phyloP scores from a whole-genome alignment of 2,888 invertebrate genomes.

The Epistrophella euchroma region DNA sequence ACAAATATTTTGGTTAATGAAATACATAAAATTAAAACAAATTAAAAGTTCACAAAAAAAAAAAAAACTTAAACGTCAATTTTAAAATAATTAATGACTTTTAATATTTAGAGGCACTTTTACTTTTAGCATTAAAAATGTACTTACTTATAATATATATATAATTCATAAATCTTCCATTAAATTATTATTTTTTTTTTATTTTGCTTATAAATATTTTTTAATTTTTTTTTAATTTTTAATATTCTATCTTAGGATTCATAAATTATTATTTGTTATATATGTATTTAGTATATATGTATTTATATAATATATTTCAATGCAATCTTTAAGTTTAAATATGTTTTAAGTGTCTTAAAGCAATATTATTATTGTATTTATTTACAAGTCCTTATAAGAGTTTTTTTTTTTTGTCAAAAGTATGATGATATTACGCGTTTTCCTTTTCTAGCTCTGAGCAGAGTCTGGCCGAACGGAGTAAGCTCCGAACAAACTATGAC shows the following conservation, averaged over 20 bases:
- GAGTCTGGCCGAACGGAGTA: too few relatives aligned
- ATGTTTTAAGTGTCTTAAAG: slow-evolving; percentile 62
- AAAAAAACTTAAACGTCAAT: slow-evolving; percentile 12
- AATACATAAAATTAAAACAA: slow-evolving; percentile 17
- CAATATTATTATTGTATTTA: slow-evolving; percentile 59
- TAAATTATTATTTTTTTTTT: slow-evolving; percentile 53
- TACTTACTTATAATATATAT: too few relatives aligned
- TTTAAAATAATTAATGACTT: slow-evolving; percentile 47
- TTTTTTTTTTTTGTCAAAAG: slow-evolving; percentile 27
- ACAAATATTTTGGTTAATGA: slow-evolving; percentile 23
- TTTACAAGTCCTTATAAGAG: slow-evolving; percentile 60
- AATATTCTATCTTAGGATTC: slow-evolving; percentile 64
- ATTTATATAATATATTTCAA: slow-evolving; percentile 46
- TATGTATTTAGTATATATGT: slow-evolving; percentile 36
- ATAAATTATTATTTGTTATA: slow-evolving; percentile 45
- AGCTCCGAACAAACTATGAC: too few relatives aligned
- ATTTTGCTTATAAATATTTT: slow-evolving; percentile 62
- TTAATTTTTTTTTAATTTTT: slow-evolving; percentile 29
- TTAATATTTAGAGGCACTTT: slow-evolving; percentile 75
- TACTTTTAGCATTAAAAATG: slow-evolving; percentile 72
- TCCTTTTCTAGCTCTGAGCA: too few relatives aligned
- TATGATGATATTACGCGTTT: slow-evolving; percentile 19
- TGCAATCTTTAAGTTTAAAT: slow-evolving; percentile 37
- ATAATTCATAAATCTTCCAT: slow-evolving; percentile 60
- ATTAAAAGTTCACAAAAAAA: slow-evolving; percentile 12